Evolutionary conservation across 2,888 invertebrate genomes (phyloP), one percentile per base, ranked within the genome.

Genomic region (Dasypolia templi): DNA sequence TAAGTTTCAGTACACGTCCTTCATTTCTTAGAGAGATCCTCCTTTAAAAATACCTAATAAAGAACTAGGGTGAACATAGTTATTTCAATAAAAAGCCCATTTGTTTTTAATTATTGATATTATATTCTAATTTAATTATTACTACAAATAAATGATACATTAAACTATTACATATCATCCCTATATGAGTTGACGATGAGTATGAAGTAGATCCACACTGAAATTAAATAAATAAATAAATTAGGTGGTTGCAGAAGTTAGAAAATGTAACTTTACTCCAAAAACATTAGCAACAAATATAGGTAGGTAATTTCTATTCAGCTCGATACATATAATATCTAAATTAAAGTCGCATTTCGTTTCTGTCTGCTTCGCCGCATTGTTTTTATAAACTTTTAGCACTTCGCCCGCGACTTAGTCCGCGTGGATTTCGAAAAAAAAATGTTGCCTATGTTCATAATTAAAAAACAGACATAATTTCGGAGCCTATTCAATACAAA

Each of bases 141-240:
- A 56, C n/a, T n/a, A 35, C 22, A 46, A 39, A 29, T 56, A 29
- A 58, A 12, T 42, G 3, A 26, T 42, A 58, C 46, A 75, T 63
- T 56, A 22, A 17, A 42, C 32, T 17, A 19, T 51, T 32, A 51
- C 84, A 89, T 88, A n/a, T 80, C 19, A 72, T 87, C 83, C 58
- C 79, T 83, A 71, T 88, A 87, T 0, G 92, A 86, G 78, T 89
- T 91, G 42, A 91, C 82, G 46, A 92, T 81, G 19, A 90, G 29
- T 51, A 90, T 74, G 72, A 90, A 91, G 77, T 92, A 91, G 49
- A 72, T 35, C 90, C 90, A 91, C 66, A 89, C 91, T 82, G 81
- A 72, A 82, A 82, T n/a, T n/a, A 75, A 56, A 56, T 14, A 77
- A 58, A 22, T 3, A 19, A 55, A 70, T 35, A 39, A 17, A 63